phyloP scores from a whole-genome alignment of 2,888 invertebrate genomes.

The Ischnus inquisitorius region DNA sequence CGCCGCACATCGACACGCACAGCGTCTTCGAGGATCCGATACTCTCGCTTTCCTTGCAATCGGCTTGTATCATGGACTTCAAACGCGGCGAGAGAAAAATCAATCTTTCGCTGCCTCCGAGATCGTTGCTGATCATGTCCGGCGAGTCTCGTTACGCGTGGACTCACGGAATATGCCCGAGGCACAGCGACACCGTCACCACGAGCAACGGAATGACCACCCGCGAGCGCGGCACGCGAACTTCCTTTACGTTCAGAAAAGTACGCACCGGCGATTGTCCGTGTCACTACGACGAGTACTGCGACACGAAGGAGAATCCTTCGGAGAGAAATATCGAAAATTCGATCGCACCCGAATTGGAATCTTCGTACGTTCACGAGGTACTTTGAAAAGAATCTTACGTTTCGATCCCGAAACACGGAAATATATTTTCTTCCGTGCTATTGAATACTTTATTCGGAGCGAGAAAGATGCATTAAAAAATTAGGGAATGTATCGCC shows the following conservation, averaged over 20 bases:
- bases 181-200: slow-evolving; percentile 92
- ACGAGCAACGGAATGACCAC: slow-evolving; percentile 87
- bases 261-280: slow-evolving; percentile 87
- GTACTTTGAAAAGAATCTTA: slow-evolving; percentile 81
- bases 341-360: slow-evolving; percentile 88
- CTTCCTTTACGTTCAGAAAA: slow-evolving; percentile 95
- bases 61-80: slow-evolving; percentile 96
- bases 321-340: slow-evolving; percentile 81
- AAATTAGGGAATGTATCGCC: not conserved
- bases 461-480: not conserved
- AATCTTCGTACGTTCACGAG: slow-evolving; percentile 92
- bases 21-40: slow-evolving; percentile 97
- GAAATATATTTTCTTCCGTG: not conserved
- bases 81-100: slow-evolving; percentile 88
- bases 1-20: slow-evolving; percentile 97
- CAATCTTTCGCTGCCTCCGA: slow-evolving; percentile 89
- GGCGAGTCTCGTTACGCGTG: slow-evolving; percentile 93
- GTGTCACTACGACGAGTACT: slow-evolving; percentile 89
- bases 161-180: slow-evolving; percentile 95
- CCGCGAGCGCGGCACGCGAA: slow-evolving; percentile 87
- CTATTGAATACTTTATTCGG: not conserved
- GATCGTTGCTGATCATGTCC: slow-evolving; percentile 93
- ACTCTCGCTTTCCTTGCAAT: slow-evolving; percentile 94
- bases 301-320: slow-evolving; percentile 87
- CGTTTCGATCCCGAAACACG: not conserved